Evolutionary conservation across 2,113 vertebrate species (phyloP), one percentile per base, ranked within the genome.

Genomic region (Pyrgilauda ruficollis): DNA sequence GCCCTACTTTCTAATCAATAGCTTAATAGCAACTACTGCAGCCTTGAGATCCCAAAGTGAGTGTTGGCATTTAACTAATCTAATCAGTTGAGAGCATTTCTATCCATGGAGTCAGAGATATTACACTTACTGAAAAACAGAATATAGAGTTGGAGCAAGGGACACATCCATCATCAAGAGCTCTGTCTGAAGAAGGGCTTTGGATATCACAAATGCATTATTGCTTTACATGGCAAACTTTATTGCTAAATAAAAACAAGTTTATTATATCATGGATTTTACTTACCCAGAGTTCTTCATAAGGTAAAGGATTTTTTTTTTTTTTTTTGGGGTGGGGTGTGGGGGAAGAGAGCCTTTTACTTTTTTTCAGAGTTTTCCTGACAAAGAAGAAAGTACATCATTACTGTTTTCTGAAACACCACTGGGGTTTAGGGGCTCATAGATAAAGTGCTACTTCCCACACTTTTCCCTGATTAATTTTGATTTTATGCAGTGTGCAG

Each of bases 41-140:
- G 90, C 56, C 52, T 64, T 28, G 28, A 90, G 84, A 81, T 94
- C 58, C 84, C 86, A 89, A 82, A 95, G 86, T 92, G 93, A 93
- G 77, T 92, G 31, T 0, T 97, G 94, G 69, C 89, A 95, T 96
- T 97, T 97, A 88, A 63, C 68, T 96, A 89, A 94, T 85, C 59
- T 92, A 89, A 92, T 96, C 88, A 83, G 53, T 15, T 73, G 35
- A 92, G 89, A 96, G 77, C 83, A 56, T 92, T 95, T 56, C 87
- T 88, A 92, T 92, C 47, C 0, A 2, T 89, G 64, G 67, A 95
- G 56, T 93, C 56, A 93, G 80, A 94, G 64, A 64, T 92, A 94
- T 94, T 86, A 80, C 56, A 88, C 46, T 95, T 90, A 28, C 53
- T 66, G 50, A 75, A 82, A 94, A 96, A 46, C 74, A 75, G 24